Evolutionary conservation across 2,888 invertebrate genomes (phyloP).

Genomic region (Tryphoninae sp.): DNA sequence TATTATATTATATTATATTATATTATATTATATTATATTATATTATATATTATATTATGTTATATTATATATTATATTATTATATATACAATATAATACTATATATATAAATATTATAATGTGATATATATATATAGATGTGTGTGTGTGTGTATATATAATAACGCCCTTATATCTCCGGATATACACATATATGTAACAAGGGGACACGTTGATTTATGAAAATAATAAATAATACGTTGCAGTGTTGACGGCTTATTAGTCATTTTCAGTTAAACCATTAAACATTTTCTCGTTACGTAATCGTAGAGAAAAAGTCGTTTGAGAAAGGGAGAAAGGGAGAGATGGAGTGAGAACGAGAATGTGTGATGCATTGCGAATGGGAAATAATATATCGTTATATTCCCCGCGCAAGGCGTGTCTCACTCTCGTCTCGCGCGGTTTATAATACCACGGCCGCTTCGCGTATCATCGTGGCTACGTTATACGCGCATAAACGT

Average conservation of each 20-base stretch:
- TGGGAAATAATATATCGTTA: conserved; percentile 68
- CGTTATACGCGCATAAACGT: neutral
- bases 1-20: too few species aligned
- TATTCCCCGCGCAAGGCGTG: conserved; percentile 61
- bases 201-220: conserved; percentile 58
- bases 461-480: conserved; percentile 51
- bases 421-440: conserved; percentile 59
- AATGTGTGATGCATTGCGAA: conserved; percentile 66
- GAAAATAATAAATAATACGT: conserved; percentile 63
- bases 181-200: neutral
- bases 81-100: neutral
- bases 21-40: too few species aligned
- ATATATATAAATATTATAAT: neutral
- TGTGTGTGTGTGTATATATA: too few species aligned
- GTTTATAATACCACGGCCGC: conserved; percentile 59
- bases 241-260: conserved; percentile 63
- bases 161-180: too few species aligned
- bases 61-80: conserved; percentile 3
- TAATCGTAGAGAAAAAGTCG: conserved; percentile 60
- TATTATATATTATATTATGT: too few species aligned
- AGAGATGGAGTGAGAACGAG: conserved; percentile 14
- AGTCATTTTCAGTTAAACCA: conserved; percentile 64
- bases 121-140: too few species aligned
- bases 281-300: conserved; percentile 63
- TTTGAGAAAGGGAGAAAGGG: conserved; percentile 41